Percentiles rank a stretch among this genome's conserved stretches.
Conservation (phyloP, 1,140 invertebrate species). For the Lucilia cuprina region DNA sequence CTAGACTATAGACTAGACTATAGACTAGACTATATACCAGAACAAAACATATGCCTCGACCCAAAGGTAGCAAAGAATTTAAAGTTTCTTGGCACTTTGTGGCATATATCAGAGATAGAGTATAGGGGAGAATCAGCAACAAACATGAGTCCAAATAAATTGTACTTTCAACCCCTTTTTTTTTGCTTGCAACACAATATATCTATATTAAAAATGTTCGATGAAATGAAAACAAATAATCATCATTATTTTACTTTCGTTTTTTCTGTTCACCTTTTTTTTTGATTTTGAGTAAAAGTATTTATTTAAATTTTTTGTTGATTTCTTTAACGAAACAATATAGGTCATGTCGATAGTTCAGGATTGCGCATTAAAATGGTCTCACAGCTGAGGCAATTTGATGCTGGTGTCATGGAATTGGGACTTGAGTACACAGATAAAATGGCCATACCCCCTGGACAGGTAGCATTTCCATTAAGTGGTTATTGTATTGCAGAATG, state of each 20-base stretch:
- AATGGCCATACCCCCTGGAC: constrained; percentile 93
- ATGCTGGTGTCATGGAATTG: constrained; percentile 96
- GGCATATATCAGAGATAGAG: too few species aligned
- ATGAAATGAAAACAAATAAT: neutral
- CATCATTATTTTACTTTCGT: neutral
- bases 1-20: too few species aligned
- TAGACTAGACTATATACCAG: too few species aligned
- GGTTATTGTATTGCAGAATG: constrained; percentile 95
- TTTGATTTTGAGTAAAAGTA: neutral
- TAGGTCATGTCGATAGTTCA: constrained; percentile 86
- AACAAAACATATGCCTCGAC: too few species aligned
- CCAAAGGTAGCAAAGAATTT: neutral
- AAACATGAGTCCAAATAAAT: neutral
- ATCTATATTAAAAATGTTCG: neutral
- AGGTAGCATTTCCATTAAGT: constrained; percentile 79
- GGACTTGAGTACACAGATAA: constrained; percentile 97
- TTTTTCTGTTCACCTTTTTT: neutral
- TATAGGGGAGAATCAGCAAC: too few species aligned
- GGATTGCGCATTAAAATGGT: constrained; percentile 84
- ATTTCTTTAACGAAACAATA: neutral
- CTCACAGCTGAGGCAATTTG: constrained; percentile 76
- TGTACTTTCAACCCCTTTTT: neutral
- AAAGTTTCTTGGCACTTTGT: neutral
- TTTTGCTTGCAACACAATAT: neutral
- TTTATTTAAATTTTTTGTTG: neutral